These are phyloP conservation scores for Lasiommata megera DNA, from an alignment of 2,888 invertebrate genomes.

Conservation along the genomic window DNA sequence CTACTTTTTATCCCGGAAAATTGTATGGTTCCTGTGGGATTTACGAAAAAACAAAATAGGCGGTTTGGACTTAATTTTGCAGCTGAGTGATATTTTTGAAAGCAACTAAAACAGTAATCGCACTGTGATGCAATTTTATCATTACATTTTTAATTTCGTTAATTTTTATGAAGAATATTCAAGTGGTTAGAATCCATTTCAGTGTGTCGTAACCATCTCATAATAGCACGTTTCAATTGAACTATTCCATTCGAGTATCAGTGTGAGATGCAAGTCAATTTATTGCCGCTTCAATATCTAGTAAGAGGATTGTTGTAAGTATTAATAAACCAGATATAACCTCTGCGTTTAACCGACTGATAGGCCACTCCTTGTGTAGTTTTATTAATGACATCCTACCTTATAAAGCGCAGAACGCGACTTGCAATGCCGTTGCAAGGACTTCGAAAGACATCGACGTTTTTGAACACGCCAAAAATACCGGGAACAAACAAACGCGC, in stretches of 20 bases:
- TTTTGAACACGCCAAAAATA: conserved; percentile 73
- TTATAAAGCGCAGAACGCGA: conserved; percentile 13
- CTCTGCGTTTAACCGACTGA: background rate
- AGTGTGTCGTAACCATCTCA: background rate
- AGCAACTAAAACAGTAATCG: too few species aligned
- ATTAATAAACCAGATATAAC: conserved; percentile 12
- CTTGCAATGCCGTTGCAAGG: conserved; percentile 34
- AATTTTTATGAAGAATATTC: too few species aligned
- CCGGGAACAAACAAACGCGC: conserved; percentile 66
- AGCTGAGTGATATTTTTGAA: too few species aligned
- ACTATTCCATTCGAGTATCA: conserved; percentile 26
- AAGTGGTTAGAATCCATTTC: background rate
- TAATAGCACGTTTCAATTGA: background rate
- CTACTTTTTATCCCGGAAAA: too few species aligned
- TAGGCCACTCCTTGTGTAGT: conserved; percentile 46
- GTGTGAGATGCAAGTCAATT: conserved; percentile 47
- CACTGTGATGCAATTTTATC: too few species aligned
- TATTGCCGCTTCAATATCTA: conserved; percentile 42
- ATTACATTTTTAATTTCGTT: too few species aligned
- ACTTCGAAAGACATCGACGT: conserved; percentile 33
- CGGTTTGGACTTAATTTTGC: too few species aligned
- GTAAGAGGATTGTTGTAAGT: conserved; percentile 47
- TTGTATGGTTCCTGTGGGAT: too few species aligned
- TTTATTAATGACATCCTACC: conserved; percentile 3
- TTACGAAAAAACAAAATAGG: too few species aligned